These are phyloP conservation scores for Protaetia brevitarsis DNA, from an alignment of 1,140 invertebrate species.

Conservation along the genomic window DNA sequence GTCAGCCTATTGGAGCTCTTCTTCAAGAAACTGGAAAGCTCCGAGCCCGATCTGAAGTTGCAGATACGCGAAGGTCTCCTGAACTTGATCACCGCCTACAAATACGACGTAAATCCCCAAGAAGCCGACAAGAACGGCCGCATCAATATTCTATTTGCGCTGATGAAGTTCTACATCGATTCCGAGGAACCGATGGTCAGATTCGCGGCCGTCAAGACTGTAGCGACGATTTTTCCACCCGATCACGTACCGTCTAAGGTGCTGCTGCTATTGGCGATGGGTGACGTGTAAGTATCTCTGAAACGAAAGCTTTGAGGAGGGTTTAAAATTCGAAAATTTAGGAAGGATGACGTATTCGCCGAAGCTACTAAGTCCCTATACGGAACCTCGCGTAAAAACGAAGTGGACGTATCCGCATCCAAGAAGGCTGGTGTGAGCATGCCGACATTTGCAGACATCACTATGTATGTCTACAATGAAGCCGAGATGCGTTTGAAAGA, in stretches of 20 bases:
- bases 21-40: constrained; percentile 62
- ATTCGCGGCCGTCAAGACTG: constrained; percentile 79
- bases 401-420: constrained; percentile 40
- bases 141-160: constrained; percentile 43
- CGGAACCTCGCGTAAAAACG: constrained; percentile 47
- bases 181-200: constrained; percentile 69
- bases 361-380: constrained; percentile 72
- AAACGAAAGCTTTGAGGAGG: too few relatives aligned
- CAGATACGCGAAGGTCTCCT: constrained; percentile 42
- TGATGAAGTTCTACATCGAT: constrained; percentile 60
- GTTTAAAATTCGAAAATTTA: too few relatives aligned
- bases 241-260: constrained; percentile 80
- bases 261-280: constrained; percentile 77
- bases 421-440: constrained; percentile 41
- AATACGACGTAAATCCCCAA: constrained; percentile 48
- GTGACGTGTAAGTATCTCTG: constrained; percentile 65
- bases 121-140: constrained; percentile 41
- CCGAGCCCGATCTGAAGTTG: constrained; percentile 48
- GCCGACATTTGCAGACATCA: constrained; percentile 46
- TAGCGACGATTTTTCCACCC: constrained; percentile 74
- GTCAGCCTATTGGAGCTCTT: constrained; percentile 62
- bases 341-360: constrained; percentile 72
- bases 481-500: constrained; percentile 47
- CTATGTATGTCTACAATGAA: constrained; percentile 52
- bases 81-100: constrained; percentile 61